Conservation (phyloP, 2,797 vertebrate genomes). For the Phoxinus dragarum region DNA sequence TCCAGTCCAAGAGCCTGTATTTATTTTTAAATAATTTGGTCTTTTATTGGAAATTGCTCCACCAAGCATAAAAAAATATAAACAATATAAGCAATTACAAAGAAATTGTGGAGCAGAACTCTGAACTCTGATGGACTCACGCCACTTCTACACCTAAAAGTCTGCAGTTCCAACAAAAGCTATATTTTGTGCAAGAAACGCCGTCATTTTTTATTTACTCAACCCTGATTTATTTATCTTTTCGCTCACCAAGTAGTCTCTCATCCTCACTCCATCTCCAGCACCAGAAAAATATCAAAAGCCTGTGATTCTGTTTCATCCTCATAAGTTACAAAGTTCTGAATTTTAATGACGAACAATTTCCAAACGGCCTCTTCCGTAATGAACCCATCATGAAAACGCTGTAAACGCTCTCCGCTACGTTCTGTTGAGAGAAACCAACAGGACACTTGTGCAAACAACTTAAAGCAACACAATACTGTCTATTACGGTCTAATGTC, state of each 20-base stretch:
- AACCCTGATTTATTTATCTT: constrained; percentile 46
- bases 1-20: not conserved
- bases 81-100: not conserved
- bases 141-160: not conserved
- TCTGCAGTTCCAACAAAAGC: constrained; percentile 19
- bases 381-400: constrained; percentile 32
- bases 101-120: not conserved
- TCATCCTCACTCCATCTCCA: constrained; percentile 10
- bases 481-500: not conserved
- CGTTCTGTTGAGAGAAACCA: not conserved
- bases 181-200: constrained; percentile 28
- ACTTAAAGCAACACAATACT: not conserved
- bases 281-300: constrained; percentile 40
- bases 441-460: constrained; percentile 21
- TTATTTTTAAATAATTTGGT: not conserved
- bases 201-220: constrained; percentile 40
- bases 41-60: constrained; percentile 1
- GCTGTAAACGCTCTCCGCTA: not conserved
- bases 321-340: constrained; percentile 24
- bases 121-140: not conserved
- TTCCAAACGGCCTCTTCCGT: constrained; percentile 15
- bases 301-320: constrained; percentile 44
- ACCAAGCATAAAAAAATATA: not conserved
- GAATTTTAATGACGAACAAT: constrained; percentile 41
- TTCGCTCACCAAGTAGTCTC: constrained; percentile 22